Percentiles rank a stretch among this genome's conserved stretches.
Conservation (phyloP, 2,797 vertebrate species). For the Poecile montanus region DNA sequence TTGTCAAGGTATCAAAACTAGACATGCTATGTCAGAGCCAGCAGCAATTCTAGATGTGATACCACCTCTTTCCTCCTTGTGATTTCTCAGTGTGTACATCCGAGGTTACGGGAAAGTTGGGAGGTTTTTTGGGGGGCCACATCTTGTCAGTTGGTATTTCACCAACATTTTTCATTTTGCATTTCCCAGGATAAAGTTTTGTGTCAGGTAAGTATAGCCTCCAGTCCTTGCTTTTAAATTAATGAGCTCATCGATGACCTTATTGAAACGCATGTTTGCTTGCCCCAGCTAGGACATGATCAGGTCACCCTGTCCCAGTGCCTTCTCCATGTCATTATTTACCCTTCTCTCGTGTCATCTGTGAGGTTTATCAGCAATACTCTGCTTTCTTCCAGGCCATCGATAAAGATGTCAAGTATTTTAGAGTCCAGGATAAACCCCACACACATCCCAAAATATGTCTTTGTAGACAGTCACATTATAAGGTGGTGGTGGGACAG, state of each 20-base stretch:
- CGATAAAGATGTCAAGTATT: background rate
- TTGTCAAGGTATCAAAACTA: background rate
- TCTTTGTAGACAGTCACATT: background rate
- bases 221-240: background rate
- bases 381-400: background rate
- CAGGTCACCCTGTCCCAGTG: constrained; percentile 40
- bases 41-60: background rate
- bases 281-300: background rate
- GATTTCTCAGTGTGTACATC: background rate
- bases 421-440: background rate
- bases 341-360: background rate
- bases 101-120: background rate
- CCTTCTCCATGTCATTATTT: constrained; percentile 14
- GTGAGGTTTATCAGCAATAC: background rate
- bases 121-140: fast-evolving
- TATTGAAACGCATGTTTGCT: constrained; percentile 49
- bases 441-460: background rate
- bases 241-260: constrained; percentile 20
- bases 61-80: background rate
- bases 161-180: background rate
- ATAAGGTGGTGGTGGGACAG: background rate
- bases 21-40: background rate
- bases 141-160: background rate
- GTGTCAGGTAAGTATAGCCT: background rate
- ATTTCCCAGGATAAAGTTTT: background rate